Conservation (phyloP, 1,140 invertebrate species). For the Drosophila arizonae region DNA sequence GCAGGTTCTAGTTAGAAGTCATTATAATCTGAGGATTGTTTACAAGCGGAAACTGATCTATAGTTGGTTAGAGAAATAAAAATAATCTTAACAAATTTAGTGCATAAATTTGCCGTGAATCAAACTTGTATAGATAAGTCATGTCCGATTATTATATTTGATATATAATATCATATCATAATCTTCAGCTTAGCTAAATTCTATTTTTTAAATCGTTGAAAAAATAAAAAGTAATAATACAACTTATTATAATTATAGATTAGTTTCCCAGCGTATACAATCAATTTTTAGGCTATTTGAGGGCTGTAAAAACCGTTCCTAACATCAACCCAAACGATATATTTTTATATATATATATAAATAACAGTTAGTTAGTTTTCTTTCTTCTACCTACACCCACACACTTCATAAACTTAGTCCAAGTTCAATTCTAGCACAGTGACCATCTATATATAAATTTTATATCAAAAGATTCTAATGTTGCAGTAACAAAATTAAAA, state of each 20-base stretch:
- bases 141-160: no score
- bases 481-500: slow-evolving; percentile 58
- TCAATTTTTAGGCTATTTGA: not conserved
- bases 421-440: slow-evolving; percentile 20
- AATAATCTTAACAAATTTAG: no score
- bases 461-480: slow-evolving; percentile 32
- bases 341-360: not conserved
- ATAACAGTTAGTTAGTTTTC: not conserved
- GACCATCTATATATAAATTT: slow-evolving; percentile 30
- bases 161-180: no score
- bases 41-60: slow-evolving; percentile 4
- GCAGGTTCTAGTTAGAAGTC: slow-evolving; percentile 21
- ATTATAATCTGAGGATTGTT: not conserved
- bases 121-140: no score
- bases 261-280: slow-evolving; percentile 3
- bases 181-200: not conserved
- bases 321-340: not conserved
- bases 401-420: slow-evolving; percentile 24
- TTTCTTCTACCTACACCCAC: not conserved
- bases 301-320: slow-evolving; percentile 1
- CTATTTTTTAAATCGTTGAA: no score
- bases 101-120: no score
- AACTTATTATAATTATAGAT: not conserved
- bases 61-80: not conserved
- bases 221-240: no score